Evolutionary conservation across 2,888 invertebrate species (phyloP).

Genomic region (Coleophora deauratella): DNA sequence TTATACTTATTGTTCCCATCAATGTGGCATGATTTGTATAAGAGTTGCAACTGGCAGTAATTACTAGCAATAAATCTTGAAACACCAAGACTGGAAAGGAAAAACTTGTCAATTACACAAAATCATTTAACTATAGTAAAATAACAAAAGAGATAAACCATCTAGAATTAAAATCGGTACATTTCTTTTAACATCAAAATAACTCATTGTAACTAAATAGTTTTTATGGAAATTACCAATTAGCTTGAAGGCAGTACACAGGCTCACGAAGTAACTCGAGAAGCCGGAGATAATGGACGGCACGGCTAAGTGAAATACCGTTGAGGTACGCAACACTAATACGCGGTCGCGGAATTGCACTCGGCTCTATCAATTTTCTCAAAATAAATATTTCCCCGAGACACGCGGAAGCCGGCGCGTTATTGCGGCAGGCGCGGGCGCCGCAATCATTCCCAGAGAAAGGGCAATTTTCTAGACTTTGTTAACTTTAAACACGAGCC

Average conservation of each 20-base stretch:
- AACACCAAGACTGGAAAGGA: not conserved
- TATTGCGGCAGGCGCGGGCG: constrained; percentile 49
- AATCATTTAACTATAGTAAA: not conserved
- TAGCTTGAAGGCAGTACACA: no score
- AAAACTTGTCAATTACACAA: not conserved
- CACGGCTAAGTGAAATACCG: not conserved
- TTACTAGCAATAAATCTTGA: not conserved
- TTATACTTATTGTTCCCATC: constrained; percentile 27
- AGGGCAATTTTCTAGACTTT: constrained; percentile 60
- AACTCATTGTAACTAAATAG: no score
- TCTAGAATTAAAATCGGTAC: no score
- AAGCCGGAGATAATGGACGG: no score
- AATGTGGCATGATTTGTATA: constrained; percentile 28
- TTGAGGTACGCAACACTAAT: constrained; percentile 27
- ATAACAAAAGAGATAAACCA: not conserved
- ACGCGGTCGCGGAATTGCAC: constrained; percentile 32
- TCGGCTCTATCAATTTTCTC: constrained; percentile 52
- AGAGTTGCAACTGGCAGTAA: constrained; percentile 13
- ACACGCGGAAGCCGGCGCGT: constrained; percentile 58
- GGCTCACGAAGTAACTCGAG: no score
- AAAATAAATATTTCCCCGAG: constrained; percentile 57
- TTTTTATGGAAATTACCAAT: no score
- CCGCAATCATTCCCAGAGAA: constrained; percentile 56
- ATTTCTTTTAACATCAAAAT: no score
- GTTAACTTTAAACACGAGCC: constrained; percentile 56